phyloP scores from a whole-genome alignment of 2,113 vertebrate genomes.

The Sciurus niger region DNA sequence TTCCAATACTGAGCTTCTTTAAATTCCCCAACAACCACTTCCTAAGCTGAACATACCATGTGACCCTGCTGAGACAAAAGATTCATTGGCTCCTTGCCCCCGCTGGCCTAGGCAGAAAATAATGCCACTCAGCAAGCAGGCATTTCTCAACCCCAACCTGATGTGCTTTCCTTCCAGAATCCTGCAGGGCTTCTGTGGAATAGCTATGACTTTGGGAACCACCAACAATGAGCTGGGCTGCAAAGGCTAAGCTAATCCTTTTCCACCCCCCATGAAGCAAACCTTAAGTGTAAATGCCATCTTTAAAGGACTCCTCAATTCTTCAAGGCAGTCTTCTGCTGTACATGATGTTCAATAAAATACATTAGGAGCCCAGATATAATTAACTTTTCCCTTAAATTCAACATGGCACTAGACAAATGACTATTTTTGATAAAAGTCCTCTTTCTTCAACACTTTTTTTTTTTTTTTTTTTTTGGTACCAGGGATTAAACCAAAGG shows the following conservation, averaged over 20 bases:
- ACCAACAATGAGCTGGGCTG: neutral
- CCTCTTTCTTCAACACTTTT: neutral
- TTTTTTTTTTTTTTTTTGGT: too few species aligned
- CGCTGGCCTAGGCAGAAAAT: neutral
- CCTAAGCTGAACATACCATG: neutral
- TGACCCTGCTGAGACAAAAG: neutral
- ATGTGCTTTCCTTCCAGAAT: constrained; percentile 8
- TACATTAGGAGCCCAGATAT: neutral
- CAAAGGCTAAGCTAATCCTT: neutral
- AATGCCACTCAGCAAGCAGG: neutral
- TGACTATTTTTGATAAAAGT: neutral
- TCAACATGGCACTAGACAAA: neutral
- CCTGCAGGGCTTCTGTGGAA: neutral
- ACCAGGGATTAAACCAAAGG: too few species aligned
- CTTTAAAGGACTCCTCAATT: neutral
- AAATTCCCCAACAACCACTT: neutral
- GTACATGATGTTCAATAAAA: neutral
- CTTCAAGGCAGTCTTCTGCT: neutral
- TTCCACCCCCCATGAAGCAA: neutral
- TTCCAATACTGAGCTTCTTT: neutral
- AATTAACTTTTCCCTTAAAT: neutral
- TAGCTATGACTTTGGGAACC: neutral
- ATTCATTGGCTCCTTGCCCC: neutral
- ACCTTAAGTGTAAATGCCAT: neutral
- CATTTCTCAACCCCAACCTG: neutral